Percentiles rank a stretch among this genome's conserved stretches.
Conservation (phyloP, 2,797 vertebrate genomes). For the Acrocephalus scirpaceus region DNA sequence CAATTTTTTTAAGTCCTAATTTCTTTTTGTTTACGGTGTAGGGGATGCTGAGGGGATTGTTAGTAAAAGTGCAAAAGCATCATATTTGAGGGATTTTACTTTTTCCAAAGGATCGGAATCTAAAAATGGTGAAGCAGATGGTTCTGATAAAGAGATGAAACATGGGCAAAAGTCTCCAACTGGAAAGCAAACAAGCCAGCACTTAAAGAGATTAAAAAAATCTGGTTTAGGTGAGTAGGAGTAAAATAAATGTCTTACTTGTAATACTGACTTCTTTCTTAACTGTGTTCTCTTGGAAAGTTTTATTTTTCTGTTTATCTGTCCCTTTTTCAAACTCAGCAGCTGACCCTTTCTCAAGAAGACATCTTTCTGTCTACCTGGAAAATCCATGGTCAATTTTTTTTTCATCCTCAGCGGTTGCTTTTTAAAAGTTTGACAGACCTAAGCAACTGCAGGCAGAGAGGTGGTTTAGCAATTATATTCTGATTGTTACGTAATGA, state of each 20-base stretch:
- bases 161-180: slow-evolving; percentile 84
- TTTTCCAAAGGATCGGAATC: slow-evolving; percentile 83
- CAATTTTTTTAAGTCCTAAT: not conserved
- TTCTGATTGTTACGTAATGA: not conserved
- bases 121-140: slow-evolving; percentile 86
- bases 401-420: not conserved
- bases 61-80: slow-evolving; percentile 48
- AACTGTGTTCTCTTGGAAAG: not conserved
- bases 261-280: not conserved
- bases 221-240: slow-evolving; percentile 85
- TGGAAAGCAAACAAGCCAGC: slow-evolving; percentile 85
- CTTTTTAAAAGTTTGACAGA: slow-evolving; percentile 13
- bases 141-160: slow-evolving; percentile 87
- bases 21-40: slow-evolving; percentile 33
- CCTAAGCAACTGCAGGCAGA: slow-evolving; percentile 2
- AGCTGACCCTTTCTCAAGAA: not conserved
- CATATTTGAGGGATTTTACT: slow-evolving; percentile 50
- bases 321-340: not conserved
- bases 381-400: not conserved
- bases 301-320: not conserved
- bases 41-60: slow-evolving; percentile 4
- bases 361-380: not conserved
- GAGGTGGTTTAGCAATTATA: slow-evolving; percentile 4
- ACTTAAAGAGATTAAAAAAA: slow-evolving; percentile 86
- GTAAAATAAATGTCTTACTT: slow-evolving; percentile 29